Conservation (phyloP, 1,140 invertebrate genomes). For the Teleogryllus occipitalis region DNA sequence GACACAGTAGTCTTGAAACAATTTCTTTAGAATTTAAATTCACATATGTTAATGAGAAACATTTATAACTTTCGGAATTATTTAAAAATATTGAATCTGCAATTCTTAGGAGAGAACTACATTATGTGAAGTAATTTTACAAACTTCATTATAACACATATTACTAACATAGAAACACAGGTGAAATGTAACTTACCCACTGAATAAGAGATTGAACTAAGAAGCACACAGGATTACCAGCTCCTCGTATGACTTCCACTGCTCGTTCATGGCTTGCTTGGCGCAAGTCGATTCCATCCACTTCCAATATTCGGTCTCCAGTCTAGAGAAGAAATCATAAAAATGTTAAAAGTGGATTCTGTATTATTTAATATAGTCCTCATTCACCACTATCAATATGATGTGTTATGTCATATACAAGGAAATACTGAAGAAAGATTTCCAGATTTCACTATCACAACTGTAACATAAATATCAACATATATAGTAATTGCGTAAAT, state of each 20-base stretch:
- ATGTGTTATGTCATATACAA: too few species aligned
- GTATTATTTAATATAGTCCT: too few species aligned
- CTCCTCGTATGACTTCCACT: conserved; percentile 90
- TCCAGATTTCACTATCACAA: too few species aligned
- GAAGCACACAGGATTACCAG: conserved; percentile 81
- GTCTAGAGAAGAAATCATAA: conserved; percentile 42
- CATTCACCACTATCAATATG: too few species aligned
- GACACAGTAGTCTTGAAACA: not conserved
- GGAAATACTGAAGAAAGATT: too few species aligned
- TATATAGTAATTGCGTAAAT: too few species aligned
- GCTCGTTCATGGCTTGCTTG: conserved; percentile 88
- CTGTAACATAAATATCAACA: too few species aligned
- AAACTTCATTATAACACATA: not conserved
- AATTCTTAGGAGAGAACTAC: too few species aligned
- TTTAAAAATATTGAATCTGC: too few species aligned
- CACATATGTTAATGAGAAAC: not conserved
- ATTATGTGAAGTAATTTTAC: too few species aligned
- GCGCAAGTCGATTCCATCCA: conserved; percentile 85
- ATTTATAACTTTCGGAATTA: not conserved
- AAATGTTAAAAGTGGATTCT: too few species aligned
- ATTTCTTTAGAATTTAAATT: not conserved
- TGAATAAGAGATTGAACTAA: conserved; percentile 86
- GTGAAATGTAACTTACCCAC: conserved; percentile 52
- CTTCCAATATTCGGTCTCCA: conserved; percentile 83
- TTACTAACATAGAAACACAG: not conserved